A percentile compares a stretch with the other conserved stretches of the same genome.
Conservation (phyloP, 2,888 invertebrate species). For the Axea sp. region DNA sequence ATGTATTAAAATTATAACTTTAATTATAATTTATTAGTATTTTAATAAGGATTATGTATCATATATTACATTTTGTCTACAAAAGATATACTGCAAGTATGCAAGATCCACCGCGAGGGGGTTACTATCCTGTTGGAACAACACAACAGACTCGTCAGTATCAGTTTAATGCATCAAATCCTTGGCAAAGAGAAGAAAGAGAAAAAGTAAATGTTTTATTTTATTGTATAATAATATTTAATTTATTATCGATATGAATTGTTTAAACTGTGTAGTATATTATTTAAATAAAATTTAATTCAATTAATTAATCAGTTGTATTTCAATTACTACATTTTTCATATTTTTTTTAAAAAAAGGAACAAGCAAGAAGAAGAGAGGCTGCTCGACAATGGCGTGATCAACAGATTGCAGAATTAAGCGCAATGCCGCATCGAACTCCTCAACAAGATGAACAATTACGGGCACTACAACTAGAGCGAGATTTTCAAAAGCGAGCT, state of each 20-base stretch:
- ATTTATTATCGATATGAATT: too few species aligned
- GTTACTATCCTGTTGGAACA: conserved; percentile 82
- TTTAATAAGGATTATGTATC: too few species aligned
- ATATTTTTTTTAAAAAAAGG: conserved; percentile 74
- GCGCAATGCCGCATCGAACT: conserved; percentile 85
- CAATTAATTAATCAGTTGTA: background rate
- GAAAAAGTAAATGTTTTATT: conserved; percentile 83
- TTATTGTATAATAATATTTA: background rate
- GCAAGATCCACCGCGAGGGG: conserved; percentile 87
- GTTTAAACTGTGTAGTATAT: too few species aligned
- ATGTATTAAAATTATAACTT: too few species aligned
- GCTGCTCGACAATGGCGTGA: conserved; percentile 90
- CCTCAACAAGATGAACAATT: conserved; percentile 93
- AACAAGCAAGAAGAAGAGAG: conserved; percentile 86
- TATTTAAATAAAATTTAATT: background rate
- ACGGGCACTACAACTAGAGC: conserved; percentile 92
- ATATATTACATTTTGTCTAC: background rate
- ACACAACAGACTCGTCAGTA: conserved; percentile 79
- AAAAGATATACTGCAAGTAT: conserved; percentile 85
- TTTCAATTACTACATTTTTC: background rate
- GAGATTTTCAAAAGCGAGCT: conserved; percentile 95
- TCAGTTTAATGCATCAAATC: conserved; percentile 83
- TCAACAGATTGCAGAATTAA: conserved; percentile 90
- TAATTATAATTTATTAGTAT: too few species aligned
- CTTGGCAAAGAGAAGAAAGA: conserved; percentile 96